phyloP scores from a whole-genome alignment of 2,797 vertebrate species.

The Todus mexicanus region DNA sequence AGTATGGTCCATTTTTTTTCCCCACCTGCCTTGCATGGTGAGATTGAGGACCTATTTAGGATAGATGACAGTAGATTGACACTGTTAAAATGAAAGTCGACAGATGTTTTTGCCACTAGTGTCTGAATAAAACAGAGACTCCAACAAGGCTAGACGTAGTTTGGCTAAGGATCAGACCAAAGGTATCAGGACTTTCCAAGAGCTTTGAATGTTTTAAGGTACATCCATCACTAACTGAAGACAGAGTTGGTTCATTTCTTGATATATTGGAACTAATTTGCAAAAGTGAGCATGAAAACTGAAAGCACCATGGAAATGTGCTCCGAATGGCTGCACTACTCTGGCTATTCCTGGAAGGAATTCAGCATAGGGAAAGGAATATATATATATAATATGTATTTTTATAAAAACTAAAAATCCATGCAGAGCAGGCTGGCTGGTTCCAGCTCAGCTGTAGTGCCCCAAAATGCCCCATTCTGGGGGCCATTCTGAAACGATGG shows the following conservation, averaged over 20 bases:
- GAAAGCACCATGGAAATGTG: background rate
- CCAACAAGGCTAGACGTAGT: background rate
- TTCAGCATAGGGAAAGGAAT: background rate
- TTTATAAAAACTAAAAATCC: background rate
- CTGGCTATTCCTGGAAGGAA: background rate
- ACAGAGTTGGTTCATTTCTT: background rate
- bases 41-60: background rate
- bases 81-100: background rate
- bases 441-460: background rate
- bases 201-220: background rate
- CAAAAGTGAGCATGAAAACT: slow-evolving; percentile 4
- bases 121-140: background rate
- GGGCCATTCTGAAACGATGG: background rate
- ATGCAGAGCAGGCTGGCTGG: background rate
- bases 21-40: background rate
- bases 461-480: background rate
- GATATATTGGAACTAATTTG: background rate
- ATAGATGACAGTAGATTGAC: background rate
- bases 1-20: background rate
- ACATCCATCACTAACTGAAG: background rate
- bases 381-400: background rate
- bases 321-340: background rate
- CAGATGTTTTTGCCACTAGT: background rate
- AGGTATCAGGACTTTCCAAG: background rate
- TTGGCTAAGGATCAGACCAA: slow-evolving; percentile 5